Conservation (phyloP, 2,797 vertebrate species). For the Phylloscopus collybita region DNA sequence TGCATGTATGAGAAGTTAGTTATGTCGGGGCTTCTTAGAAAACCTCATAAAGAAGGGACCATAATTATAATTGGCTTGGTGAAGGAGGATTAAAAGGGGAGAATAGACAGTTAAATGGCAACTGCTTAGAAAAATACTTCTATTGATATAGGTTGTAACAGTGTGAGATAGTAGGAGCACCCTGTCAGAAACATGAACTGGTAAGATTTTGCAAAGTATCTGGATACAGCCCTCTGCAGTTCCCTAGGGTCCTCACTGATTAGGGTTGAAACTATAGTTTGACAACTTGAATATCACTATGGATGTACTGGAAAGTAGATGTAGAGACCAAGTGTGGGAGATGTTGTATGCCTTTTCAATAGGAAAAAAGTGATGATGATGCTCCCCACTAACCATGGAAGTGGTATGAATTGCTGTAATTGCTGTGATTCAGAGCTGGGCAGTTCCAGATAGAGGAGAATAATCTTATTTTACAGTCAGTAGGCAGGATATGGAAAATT, state of each 20-base stretch:
- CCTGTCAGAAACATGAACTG: neutral
- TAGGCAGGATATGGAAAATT: constrained; percentile 33
- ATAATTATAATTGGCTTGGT: neutral
- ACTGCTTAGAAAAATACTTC: neutral
- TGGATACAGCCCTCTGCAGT: neutral
- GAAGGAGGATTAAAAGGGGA: neutral
- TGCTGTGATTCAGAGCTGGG: neutral
- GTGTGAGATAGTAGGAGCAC: neutral
- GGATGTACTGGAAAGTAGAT: neutral
- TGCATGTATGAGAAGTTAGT: neutral
- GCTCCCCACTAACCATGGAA: neutral
- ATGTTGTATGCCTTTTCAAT: neutral
- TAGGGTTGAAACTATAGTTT: neutral
- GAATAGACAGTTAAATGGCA: neutral
- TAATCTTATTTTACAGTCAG: constrained; percentile 10
- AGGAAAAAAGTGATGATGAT: neutral
- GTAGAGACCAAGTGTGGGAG: neutral
- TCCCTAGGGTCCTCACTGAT: neutral
- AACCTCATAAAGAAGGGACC: neutral
- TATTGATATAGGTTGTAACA: neutral
- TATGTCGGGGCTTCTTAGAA: neutral
- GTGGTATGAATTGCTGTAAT: neutral
- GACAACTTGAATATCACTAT: neutral
- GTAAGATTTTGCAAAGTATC: neutral
- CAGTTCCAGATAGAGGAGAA: neutral